Evolutionary conservation across 2,113 vertebrate species (phyloP).

Genomic region (Clarias magur): DNA sequence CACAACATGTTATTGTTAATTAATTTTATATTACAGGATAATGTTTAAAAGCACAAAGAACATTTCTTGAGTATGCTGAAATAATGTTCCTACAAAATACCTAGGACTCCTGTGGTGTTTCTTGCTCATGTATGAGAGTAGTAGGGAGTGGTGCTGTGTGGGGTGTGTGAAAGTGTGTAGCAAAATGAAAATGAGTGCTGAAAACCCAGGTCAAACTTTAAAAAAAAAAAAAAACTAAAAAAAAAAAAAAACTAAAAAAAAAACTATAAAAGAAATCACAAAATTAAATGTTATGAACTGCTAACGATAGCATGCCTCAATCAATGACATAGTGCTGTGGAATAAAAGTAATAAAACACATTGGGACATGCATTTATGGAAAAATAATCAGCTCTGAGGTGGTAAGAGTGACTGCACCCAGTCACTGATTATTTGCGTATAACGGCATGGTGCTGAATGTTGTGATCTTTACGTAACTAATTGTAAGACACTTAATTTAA

Average conservation of each 20-base stretch:
- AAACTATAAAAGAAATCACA: neutral
- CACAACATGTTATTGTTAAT: neutral
- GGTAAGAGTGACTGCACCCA: neutral
- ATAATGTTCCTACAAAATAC: neutral
- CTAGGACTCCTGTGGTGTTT: slow-evolving; percentile 7
- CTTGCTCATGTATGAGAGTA: neutral
- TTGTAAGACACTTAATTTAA: neutral
- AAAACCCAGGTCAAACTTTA: neutral
- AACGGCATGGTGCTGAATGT: neutral
- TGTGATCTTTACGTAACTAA: neutral
- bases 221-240: too few relatives aligned
- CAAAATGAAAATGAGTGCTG: neutral
- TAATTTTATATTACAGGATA: neutral
- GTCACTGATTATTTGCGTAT: neutral
- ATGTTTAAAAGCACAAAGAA: neutral
- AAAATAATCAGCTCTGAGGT: neutral
- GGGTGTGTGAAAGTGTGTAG: neutral
- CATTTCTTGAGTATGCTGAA: neutral
- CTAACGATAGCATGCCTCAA: neutral
- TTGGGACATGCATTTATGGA: neutral
- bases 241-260: neutral
- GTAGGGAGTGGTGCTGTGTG: slow-evolving; percentile 31
- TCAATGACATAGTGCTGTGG: neutral
- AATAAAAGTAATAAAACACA: neutral
- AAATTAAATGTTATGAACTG: neutral